Evolutionary conservation across 2,113 vertebrate species (phyloP).

Genomic region (Ctenodactylus gundi): DNA sequence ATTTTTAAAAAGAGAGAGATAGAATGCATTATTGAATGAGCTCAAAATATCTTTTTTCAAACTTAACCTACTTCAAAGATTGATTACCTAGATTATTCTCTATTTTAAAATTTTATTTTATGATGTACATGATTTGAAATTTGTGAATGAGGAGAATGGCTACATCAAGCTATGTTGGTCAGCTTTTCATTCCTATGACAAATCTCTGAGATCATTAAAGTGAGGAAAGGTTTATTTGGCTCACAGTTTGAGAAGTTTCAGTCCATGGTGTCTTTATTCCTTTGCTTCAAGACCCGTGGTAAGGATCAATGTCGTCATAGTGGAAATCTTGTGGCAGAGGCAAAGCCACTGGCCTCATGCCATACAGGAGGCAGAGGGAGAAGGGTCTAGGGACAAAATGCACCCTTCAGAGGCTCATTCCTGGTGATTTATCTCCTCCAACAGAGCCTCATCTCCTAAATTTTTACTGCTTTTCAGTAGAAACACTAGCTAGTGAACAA

Average conservation of each 20-base stretch:
- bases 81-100: neutral
- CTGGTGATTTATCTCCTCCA: neutral
- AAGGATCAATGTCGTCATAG: neutral
- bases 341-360: neutral
- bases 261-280: neutral
- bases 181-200: neutral
- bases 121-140: neutral
- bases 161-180: neutral
- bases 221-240: neutral
- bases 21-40: neutral
- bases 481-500: neutral
- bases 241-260: neutral
- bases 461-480: neutral
- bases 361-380: neutral
- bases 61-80: neutral
- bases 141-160: neutral
- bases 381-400: neutral
- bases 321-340: neutral
- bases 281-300: neutral
- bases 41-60: neutral
- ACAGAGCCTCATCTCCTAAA: neutral
- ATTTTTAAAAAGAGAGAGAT: neutral
- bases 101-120: neutral
- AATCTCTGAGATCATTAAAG: neutral
- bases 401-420: neutral